phyloP scores from a whole-genome alignment of 35 echinoderm and acorn worm species.

The Eucidaris tribuloides region DNA sequence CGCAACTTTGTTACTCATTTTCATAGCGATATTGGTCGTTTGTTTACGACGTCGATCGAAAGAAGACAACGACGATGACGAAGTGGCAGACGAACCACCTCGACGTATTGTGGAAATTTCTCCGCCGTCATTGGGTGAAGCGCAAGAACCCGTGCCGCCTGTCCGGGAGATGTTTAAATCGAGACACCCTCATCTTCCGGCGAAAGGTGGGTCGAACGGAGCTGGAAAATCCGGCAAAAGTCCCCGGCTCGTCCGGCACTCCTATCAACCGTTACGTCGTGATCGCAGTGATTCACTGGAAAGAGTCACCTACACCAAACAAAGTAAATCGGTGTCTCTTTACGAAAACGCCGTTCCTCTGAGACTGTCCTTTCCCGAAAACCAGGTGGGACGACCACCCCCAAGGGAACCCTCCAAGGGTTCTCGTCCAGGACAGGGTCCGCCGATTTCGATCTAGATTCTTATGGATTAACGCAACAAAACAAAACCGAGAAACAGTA shows the following conservation, averaged over 20 bases:
- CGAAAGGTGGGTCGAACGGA: neutral
- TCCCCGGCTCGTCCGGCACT: constrained; percentile 5
- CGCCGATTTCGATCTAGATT: constrained; percentile 43
- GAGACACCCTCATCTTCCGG: neutral
- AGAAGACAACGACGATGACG: neutral
- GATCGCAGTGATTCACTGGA: constrained; percentile 3
- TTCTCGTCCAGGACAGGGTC: neutral
- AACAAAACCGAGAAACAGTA: no score
- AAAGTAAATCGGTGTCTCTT: constrained; percentile 28
- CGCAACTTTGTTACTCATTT: constrained; percentile 20
- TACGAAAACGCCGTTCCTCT: constrained; percentile 58
- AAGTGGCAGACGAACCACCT: neutral
- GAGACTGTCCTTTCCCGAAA: constrained; percentile 35
- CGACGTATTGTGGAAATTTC: constrained; percentile 21
- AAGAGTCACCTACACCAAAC: neutral
- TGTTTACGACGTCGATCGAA: constrained; percentile 12
- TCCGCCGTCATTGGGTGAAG: neutral
- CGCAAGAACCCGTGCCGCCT: constrained; percentile 5
- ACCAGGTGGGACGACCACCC: neutral
- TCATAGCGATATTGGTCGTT: constrained; percentile 25
- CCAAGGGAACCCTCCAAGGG: neutral
- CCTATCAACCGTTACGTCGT: constrained; percentile 39
- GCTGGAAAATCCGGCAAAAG: neutral
- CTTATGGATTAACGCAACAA: no score
- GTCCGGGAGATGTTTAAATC: neutral